Evolutionary conservation across 1,140 invertebrate species (phyloP).

Genomic region (Leptinotarsa defecta): DNA sequence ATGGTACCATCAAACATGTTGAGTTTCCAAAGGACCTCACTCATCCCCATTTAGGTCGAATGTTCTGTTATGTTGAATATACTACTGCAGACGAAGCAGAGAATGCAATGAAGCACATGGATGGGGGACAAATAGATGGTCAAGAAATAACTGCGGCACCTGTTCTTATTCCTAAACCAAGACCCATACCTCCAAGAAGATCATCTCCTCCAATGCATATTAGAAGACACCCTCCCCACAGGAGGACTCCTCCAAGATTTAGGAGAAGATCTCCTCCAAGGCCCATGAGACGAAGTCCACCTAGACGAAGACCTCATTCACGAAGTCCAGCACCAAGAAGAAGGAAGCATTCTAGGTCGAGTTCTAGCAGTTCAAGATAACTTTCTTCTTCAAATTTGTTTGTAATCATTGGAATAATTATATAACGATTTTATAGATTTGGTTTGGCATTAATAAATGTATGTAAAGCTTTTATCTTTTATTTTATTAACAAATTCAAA

Average conservation of each 20-base stretch:
- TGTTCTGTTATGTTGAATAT: constrained; percentile 95
- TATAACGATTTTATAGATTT: too few relatives aligned
- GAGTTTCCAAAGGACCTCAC: constrained; percentile 88
- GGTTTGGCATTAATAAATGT: too few relatives aligned
- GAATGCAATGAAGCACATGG: constrained; percentile 99
- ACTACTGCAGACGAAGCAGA: constrained; percentile 92
- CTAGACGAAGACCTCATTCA: constrained; percentile 65
- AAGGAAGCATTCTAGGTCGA: constrained; percentile 79
- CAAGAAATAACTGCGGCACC: constrained; percentile 94
- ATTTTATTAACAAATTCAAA: too few relatives aligned
- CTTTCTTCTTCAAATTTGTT: not conserved
- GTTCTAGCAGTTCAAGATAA: constrained; percentile 78
- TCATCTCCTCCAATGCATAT: constrained; percentile 64
- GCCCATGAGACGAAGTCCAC: constrained; percentile 59
- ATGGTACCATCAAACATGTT: constrained; percentile 87
- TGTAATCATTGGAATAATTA: too few relatives aligned
- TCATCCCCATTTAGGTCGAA: constrained; percentile 82
- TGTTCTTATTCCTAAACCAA: constrained; percentile 77
- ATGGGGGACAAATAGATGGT: constrained; percentile 91
- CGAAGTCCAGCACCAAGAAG: constrained; percentile 67
- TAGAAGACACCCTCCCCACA: constrained; percentile 51
- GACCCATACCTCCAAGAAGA: constrained; percentile 67
- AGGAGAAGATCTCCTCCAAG: constrained; percentile 67
- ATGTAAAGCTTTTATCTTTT: too few relatives aligned
- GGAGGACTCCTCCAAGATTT: constrained; percentile 58